These are phyloP conservation scores for Cepphus grylle DNA, from an alignment of 2,113 vertebrate species.

Conservation along the genomic window DNA sequence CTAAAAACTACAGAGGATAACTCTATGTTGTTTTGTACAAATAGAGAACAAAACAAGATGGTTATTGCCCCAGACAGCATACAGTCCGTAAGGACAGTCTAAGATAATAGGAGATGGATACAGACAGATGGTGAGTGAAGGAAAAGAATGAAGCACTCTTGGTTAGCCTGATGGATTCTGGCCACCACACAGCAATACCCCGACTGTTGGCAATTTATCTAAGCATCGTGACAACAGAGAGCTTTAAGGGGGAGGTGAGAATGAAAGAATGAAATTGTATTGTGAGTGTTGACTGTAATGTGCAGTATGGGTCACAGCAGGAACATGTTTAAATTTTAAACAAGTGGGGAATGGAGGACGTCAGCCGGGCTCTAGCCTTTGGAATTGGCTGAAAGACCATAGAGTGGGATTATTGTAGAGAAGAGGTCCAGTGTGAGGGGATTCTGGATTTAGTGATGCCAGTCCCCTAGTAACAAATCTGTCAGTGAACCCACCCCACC, in stretches of 20 bases:
- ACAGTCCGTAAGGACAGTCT: not conserved
- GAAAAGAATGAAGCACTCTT: not conserved
- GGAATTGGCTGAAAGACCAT: not conserved
- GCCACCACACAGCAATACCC: not conserved
- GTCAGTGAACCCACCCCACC: rapidly evolving
- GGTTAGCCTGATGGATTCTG: conserved; percentile 10
- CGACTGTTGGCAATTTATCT: not conserved
- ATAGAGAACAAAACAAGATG: not conserved
- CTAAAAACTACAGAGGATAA: not conserved
- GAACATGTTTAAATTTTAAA: not conserved
- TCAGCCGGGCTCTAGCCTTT: not conserved
- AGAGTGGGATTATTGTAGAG: not conserved
- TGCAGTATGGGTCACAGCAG: not conserved
- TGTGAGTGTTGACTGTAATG: not conserved
- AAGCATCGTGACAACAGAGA: not conserved
- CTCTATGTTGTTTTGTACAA: not conserved
- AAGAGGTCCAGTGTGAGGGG: not conserved
- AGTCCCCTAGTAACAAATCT: not conserved
- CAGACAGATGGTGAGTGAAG: conserved; percentile 25
- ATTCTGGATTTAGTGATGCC: not conserved
- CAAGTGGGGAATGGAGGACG: not conserved
- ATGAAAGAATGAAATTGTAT: not conserved
- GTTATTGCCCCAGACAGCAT: not conserved
- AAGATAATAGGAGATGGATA: not conserved
- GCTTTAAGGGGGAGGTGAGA: not conserved